Conservation (phyloP, 2,888 invertebrate genomes). For the Stegana nigrithorax region DNA sequence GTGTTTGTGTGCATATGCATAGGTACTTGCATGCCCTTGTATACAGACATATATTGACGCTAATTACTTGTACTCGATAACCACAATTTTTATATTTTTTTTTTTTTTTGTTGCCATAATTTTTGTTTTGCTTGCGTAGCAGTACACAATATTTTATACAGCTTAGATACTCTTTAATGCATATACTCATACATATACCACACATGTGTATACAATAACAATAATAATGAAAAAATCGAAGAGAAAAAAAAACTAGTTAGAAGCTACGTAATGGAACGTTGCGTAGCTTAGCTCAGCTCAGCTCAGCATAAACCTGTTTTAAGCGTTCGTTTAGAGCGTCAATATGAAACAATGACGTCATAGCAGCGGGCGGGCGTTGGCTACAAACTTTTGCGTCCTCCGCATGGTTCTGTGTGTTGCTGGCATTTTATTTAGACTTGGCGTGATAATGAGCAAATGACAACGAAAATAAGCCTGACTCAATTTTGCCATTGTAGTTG, state of each 20-base stretch:
- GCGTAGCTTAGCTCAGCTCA: not conserved
- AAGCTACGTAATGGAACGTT: not conserved
- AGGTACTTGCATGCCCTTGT: no score
- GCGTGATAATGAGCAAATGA: no score
- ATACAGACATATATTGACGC: no score
- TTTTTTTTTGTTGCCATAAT: no score
- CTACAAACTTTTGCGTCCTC: not conserved
- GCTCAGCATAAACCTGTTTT: not conserved
- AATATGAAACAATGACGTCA: not conserved
- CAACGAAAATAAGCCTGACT: no score
- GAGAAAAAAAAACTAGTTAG: not conserved
- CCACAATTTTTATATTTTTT: no score
- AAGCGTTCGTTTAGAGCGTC: not conserved
- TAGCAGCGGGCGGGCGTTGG: not conserved
- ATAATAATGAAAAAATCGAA: not conserved
- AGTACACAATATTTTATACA: no score
- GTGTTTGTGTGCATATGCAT: not conserved
- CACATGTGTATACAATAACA: not conserved
- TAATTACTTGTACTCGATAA: no score
- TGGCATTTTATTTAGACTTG: not conserved
- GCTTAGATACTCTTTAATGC: no score
- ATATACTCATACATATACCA: not conserved
- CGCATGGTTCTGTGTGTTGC: not conserved
- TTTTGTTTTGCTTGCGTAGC: no score
- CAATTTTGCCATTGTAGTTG: no score